A percentile compares a stretch with the other conserved stretches of the same genome.
These are phyloP conservation scores for Eira barbara DNA, from an alignment of 2,113 vertebrate genomes.

Conservation along the genomic window DNA sequence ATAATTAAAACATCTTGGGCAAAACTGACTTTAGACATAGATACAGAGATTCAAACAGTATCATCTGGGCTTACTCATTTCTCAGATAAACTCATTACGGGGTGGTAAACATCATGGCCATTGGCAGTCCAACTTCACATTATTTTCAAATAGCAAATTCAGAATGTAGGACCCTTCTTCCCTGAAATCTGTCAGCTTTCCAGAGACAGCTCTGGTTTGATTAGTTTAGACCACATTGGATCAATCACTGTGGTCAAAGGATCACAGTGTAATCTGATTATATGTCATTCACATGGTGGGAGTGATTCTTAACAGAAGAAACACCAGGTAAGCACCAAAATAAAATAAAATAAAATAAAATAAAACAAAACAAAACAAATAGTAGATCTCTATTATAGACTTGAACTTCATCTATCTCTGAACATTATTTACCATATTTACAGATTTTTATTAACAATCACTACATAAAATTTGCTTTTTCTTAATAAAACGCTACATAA, in stretches of 20 bases:
- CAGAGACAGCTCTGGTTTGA: background rate
- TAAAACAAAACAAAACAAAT: background rate
- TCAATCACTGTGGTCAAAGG: background rate
- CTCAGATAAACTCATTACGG: background rate
- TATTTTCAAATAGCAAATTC: background rate
- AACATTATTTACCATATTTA: background rate
- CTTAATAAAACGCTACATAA: background rate
- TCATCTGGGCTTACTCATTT: background rate
- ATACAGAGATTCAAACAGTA: background rate
- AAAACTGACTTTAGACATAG: background rate
- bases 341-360: background rate
- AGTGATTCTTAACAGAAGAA: background rate
- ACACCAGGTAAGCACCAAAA: background rate
- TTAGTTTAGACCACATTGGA: background rate
- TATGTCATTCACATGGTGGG: too few relatives aligned
- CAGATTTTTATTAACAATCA: background rate
- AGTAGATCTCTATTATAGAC: background rate
- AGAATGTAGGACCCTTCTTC: background rate
- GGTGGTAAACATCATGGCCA: background rate
- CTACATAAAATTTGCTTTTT: background rate
- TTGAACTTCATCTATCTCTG: background rate
- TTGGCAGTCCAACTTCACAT: background rate
- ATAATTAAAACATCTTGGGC: background rate
- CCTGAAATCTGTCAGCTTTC: background rate
- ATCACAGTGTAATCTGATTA: background rate